These are phyloP conservation scores for Entomobrya multifasciata DNA, from an alignment of 2,888 invertebrate species.

Conservation along the genomic window DNA sequence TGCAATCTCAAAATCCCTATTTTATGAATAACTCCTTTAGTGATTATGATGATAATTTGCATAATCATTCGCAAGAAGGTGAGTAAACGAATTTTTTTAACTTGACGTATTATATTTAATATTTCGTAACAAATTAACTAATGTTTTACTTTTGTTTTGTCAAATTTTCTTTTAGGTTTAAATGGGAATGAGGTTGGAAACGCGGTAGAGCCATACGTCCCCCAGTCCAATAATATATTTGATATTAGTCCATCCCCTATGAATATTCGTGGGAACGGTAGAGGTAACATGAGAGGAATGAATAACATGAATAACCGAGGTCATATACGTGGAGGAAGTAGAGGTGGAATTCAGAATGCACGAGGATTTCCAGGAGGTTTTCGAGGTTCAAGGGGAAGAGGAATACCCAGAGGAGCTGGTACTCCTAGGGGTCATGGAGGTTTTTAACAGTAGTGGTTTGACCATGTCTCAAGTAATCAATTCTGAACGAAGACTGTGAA, in stretches of 20 bases:
- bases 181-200: constrained; percentile 61
- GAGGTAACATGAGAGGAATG: constrained; percentile 39
- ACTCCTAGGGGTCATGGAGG: constrained; percentile 63
- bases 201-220: constrained; percentile 48
- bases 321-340: constrained; percentile 47
- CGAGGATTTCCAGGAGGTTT: constrained; percentile 70
- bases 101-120: not conserved
- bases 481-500: not conserved
- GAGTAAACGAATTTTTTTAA: too few relatives aligned
- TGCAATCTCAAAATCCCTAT: constrained; percentile 61
- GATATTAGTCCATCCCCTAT: constrained; percentile 6
- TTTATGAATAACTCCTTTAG: constrained; percentile 43
- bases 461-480: not conserved
- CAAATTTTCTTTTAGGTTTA: constrained; percentile 20
- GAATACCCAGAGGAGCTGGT: constrained; percentile 58
- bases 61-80: constrained; percentile 43
- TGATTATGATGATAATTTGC: constrained; percentile 46
- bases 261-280: constrained; percentile 20
- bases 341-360: constrained; percentile 47
- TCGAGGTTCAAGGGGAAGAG: constrained; percentile 59
- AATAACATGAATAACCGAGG: constrained; percentile 56
- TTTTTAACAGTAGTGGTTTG: constrained; percentile 14
- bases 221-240: constrained; percentile 57
- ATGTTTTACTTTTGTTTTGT: not conserved
- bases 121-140: not conserved